A percentile compares a stretch with the other conserved stretches of the same genome.
These are phyloP conservation scores for Propithecus deckenii DNA, from an alignment of 2,797 vertebrate genomes.

Conservation along the genomic window DNA sequence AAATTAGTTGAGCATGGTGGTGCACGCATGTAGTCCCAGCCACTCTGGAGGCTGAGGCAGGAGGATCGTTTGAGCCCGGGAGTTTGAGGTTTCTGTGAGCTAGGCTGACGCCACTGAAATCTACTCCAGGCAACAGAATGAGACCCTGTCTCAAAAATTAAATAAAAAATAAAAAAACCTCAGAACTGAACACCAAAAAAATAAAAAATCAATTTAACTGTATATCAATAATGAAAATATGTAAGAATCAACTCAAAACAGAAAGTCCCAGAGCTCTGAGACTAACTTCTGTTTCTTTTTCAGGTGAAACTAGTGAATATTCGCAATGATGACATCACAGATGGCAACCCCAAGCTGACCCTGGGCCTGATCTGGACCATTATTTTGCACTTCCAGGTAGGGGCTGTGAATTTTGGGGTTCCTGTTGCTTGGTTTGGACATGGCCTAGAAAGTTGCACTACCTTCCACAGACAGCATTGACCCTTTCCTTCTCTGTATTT, in stretches of 20 bases:
- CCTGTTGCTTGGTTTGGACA: neutral
- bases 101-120: neutral
- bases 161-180: neutral
- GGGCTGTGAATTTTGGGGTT: neutral
- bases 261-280: conserved; percentile 16
- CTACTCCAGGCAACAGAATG: neutral
- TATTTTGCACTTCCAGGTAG: conserved; percentile 99
- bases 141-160: neutral
- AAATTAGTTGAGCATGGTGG: too few species aligned
- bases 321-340: conserved; percentile 98
- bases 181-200: neutral
- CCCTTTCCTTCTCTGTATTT: neutral
- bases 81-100: neutral
- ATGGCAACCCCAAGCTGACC: conserved; percentile 98
- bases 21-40: too few species aligned
- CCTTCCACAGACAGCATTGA: neutral
- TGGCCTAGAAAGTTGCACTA: rapidly evolving
- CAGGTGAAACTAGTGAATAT: conserved; percentile 99
- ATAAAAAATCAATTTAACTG: neutral
- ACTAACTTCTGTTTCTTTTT: conserved; percentile 33
- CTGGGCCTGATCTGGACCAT: conserved; percentile 99
- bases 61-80: too few species aligned
- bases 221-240: conserved; percentile 27
- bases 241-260: conserved; percentile 36
- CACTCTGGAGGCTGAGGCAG: too few species aligned